These are phyloP conservation scores for Acanthosepion pharaonis DNA, from an alignment of 2,888 invertebrate species.

Conservation along the genomic window DNA sequence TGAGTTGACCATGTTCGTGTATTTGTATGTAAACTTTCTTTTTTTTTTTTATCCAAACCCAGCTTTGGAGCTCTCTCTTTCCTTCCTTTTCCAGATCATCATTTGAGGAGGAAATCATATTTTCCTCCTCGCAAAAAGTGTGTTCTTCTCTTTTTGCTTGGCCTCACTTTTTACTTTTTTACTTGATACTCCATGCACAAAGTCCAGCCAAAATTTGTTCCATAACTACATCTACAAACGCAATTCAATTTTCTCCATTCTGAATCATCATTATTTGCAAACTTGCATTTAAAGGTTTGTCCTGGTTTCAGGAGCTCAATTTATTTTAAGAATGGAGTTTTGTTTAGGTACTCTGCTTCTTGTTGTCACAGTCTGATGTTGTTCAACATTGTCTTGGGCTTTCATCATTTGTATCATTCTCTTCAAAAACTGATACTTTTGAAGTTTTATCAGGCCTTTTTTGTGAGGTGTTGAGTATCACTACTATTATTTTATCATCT, in stretches of 20 bases:
- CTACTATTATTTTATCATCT: neutral
- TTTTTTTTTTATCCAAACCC: no score
- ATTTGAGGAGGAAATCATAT: neutral
- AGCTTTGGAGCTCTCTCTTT: no score
- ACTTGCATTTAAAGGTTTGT: neutral
- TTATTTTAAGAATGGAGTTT: neutral
- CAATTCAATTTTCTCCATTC: conserved; percentile 23
- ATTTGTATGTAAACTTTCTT: neutral
- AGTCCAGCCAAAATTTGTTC: neutral
- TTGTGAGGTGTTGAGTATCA: neutral
- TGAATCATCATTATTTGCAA: neutral
- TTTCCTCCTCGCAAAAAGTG: neutral
- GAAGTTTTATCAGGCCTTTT: neutral
- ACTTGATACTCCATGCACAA: neutral
- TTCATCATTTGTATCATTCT: neutral
- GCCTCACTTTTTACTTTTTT: neutral
- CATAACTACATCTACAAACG: neutral
- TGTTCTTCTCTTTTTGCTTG: neutral
- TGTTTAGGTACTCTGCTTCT: neutral
- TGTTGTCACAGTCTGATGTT: neutral
- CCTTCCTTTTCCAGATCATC: no score
- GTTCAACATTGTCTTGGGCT: neutral
- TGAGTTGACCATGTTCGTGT: neutral
- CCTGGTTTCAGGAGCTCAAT: neutral
- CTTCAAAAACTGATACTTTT: neutral